Evolutionary conservation across 2,888 invertebrate genomes (phyloP), one percentile per base, ranked within the genome.

Genomic region (Harmothoe impar): DNA sequence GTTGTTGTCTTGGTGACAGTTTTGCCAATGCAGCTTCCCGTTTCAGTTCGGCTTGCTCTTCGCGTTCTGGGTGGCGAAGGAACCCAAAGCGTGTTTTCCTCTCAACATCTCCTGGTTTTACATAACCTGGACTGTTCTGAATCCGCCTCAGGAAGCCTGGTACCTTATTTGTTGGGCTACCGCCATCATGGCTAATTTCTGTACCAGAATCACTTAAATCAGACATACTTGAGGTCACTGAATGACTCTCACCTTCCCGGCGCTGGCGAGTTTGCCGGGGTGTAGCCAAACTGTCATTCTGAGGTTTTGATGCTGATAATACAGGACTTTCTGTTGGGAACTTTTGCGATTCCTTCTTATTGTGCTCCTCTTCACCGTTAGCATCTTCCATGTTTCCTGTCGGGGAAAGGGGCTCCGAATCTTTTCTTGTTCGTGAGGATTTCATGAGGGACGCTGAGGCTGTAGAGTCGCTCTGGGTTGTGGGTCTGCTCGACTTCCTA

Each of bases 71-170:
- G 33, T 54, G 86, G 12, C 86, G 52, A 20, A 86, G 31, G 20
- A 86, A 86, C 10, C 86, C 86, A 54, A 54, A 86, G 29, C 86
- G 25, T 25, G 86, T 86, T 86, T 86, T 86, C 54, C 86, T 56
- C 29, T 86, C 86, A 17, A 86, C 86, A 7, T 0, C 20, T 23
- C 52, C 86, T 12, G 86, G 86, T 43, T 43, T 43, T 1, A 86
- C 29, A 25, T 54, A 86, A 7, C 86, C 86, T 23, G 86, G 86
- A 54, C 86, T 86, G 54, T 54, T 86, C 25, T 25, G 52, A 17
- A 86, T 54, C 20, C 86, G 52, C 56, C 52, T 86, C 29, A 86
- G 29, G 15, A 10, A 54, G 25, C 23, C 20, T 7, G 43, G 43
- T n/a, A 12, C 25, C n/a, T n/a, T 25, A n/a, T 25, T 20, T 25